Percentiles rank a stretch among this genome's conserved stretches.
Conservation (phyloP, 2,888 invertebrate genomes). For the Pyrrhia umbra region DNA sequence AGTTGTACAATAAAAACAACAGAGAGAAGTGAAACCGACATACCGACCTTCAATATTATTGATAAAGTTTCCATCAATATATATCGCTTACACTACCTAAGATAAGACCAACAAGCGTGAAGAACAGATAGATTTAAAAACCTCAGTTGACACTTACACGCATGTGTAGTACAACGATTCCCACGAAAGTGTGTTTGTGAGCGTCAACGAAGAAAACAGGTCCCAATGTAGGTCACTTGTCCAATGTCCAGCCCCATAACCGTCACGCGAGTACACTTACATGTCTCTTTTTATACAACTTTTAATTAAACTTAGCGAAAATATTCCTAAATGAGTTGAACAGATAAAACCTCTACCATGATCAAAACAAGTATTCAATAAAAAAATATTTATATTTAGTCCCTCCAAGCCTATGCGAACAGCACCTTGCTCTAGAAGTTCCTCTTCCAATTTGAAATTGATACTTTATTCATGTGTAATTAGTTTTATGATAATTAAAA, state of each 20-base stretch:
- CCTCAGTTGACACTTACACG: constrained; percentile 43
- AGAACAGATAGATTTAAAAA: constrained; percentile 31
- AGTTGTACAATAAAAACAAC: background rate
- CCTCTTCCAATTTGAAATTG: constrained; percentile 40
- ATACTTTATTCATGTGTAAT: constrained; percentile 53
- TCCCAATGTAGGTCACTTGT: constrained; percentile 54
- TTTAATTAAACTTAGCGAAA: constrained; percentile 12
- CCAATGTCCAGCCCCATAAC: constrained; percentile 41
- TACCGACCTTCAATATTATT: constrained; percentile 15
- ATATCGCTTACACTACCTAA: background rate
- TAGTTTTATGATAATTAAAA: constrained; percentile 56
- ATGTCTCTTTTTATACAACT: constrained; percentile 32
- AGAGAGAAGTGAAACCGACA: background rate
- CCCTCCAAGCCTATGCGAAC: background rate
- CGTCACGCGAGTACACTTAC: constrained; percentile 11
- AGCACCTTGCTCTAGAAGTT: background rate
- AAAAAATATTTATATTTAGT: background rate
- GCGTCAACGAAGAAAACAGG: constrained; percentile 46
- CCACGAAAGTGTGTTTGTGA: constrained; percentile 48
- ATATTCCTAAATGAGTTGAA: background rate
- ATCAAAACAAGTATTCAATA: background rate
- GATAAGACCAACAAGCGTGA: constrained; percentile 27
- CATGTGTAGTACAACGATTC: constrained; percentile 24
- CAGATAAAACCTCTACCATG: background rate
- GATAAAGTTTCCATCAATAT: background rate